Conservation (phyloP, 2,888 invertebrate genomes). For the Podabrus alpinus region DNA sequence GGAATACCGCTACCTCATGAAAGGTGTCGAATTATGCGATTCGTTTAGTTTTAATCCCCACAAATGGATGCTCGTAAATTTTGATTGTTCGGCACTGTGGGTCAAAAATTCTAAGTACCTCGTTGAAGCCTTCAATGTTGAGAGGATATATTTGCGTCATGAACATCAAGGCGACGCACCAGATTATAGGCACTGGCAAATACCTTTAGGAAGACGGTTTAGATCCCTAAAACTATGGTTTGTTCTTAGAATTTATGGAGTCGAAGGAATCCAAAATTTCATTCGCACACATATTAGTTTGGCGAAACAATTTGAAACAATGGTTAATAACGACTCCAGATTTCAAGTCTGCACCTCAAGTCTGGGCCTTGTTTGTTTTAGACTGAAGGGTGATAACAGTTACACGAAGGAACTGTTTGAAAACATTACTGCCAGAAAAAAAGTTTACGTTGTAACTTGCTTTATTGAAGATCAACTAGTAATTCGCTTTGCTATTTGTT, state of each 20-base stretch:
- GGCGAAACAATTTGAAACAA: constrained; percentile 84
- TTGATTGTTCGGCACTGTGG: constrained; percentile 99
- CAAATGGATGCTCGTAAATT: constrained; percentile 99
- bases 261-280: constrained; percentile 82
- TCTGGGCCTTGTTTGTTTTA: constrained; percentile 96
- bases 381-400: constrained; percentile 84
- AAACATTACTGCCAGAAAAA: constrained; percentile 84
- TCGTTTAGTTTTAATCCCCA: constrained; percentile 99
- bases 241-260: constrained; percentile 86
- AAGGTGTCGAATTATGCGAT: constrained; percentile 85
- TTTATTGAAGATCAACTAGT: constrained; percentile 84
- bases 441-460: constrained; percentile 91
- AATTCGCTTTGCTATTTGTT: constrained; percentile 88
- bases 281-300: constrained; percentile 84
- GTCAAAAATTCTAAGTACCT: constrained; percentile 85
- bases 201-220: constrained; percentile 91
- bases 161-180: constrained; percentile 87
- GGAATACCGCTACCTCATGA: constrained; percentile 89
- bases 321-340: constrained; percentile 74
- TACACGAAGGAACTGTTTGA: constrained; percentile 80
- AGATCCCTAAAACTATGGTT: constrained; percentile 95
- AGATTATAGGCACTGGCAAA: constrained; percentile 97
- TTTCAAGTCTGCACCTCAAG: constrained; percentile 91
- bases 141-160: constrained; percentile 95
- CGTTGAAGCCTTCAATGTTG: constrained; percentile 95